Percentiles rank a stretch among this genome's conserved stretches.
Conservation (phyloP, 2,888 invertebrate genomes). For the Drosophila eohydei region DNA sequence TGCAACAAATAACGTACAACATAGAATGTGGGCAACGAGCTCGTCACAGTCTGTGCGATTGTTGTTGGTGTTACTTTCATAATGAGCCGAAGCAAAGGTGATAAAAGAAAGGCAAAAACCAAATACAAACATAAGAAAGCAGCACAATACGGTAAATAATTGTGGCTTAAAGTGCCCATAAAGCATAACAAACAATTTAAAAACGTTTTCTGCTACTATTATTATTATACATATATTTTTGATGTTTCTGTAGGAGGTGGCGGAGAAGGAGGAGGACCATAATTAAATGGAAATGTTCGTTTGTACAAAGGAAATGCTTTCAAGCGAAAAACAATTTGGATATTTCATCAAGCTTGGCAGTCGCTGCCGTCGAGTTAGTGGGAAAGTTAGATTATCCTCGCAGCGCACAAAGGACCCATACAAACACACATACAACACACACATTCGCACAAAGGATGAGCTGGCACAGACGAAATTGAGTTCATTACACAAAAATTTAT, state of each 20-base stretch:
- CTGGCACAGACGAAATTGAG: slow-evolving; percentile 41
- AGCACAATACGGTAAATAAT: slow-evolving; percentile 36
- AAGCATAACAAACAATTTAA: slow-evolving; percentile 48
- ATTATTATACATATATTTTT: slow-evolving; percentile 22
- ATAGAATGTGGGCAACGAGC: slow-evolving; percentile 30
- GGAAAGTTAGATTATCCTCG: slow-evolving; percentile 78
- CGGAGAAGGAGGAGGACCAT: slow-evolving; percentile 4
- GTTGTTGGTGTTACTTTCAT: slow-evolving; percentile 22
- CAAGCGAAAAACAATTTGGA: slow-evolving; percentile 64
- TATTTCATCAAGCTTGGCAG: slow-evolving; percentile 37
- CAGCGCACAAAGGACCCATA: slow-evolving; percentile 42
- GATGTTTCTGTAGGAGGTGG: slow-evolving; percentile 15
- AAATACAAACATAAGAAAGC: slow-evolving; percentile 16
- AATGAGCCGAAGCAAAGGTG: slow-evolving; percentile 28
- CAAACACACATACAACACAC: background rate
- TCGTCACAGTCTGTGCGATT: slow-evolving; percentile 35
- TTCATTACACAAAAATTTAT: slow-evolving; percentile 57
- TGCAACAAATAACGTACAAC: slow-evolving; percentile 24
- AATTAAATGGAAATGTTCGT: slow-evolving; percentile 63
- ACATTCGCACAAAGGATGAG: slow-evolving; percentile 22
- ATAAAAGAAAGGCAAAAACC: slow-evolving; percentile 7
- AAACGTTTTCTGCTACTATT: slow-evolving; percentile 30
- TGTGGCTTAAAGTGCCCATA: slow-evolving; percentile 43
- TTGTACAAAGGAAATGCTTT: slow-evolving; percentile 44
- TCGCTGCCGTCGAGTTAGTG: slow-evolving; percentile 56